A percentile compares a stretch with the other conserved stretches of the same genome.
Evolutionary conservation across 2,888 invertebrate species (phyloP).

Genomic region (Acleris literana): DNA sequence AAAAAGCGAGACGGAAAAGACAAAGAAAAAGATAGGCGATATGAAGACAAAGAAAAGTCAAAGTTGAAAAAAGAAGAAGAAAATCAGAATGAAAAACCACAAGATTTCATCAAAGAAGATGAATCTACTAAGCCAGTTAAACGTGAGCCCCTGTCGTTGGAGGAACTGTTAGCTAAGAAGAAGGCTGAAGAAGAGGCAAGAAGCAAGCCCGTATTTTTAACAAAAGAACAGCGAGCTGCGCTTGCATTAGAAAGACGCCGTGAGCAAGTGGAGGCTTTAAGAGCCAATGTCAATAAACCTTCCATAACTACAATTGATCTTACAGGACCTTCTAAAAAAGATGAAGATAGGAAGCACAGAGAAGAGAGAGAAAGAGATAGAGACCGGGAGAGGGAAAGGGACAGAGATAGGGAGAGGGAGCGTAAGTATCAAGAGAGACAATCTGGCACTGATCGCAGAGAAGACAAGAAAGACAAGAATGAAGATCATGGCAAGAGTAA

Average conservation of each 20-base stretch:
- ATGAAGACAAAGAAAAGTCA: conserved; percentile 74
- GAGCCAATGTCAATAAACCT: conserved; percentile 85
- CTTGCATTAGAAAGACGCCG: conserved; percentile 95
- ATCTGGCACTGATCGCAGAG: conserved; percentile 74
- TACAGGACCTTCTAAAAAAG: conserved; percentile 78
- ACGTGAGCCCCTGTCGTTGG: conserved; percentile 95
- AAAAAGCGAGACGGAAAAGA: conserved; percentile 64
- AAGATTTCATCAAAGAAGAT: conserved; percentile 68
- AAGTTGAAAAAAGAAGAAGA: conserved; percentile 66
- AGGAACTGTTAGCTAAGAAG: conserved; percentile 97
- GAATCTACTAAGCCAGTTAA: conserved; percentile 67
- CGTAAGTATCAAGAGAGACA: conserved; percentile 81
- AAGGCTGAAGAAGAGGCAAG: conserved; percentile 97
- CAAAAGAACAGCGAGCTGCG: conserved; percentile 96
- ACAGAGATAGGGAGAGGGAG: conserved; percentile 84
- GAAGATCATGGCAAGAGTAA: conserved; percentile 85
- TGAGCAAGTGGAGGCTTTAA: conserved; percentile 93
- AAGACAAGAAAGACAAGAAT: conserved; percentile 74
- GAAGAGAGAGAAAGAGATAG: conserved; percentile 75
- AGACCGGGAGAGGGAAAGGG: conserved; percentile 84
- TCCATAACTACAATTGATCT: conserved; percentile 73
- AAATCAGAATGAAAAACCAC: conserved; percentile 63
- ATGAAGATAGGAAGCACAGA: conserved; percentile 69
- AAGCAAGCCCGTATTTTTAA: conserved; percentile 98
- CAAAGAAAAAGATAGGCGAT: conserved; percentile 64